Conservation (phyloP, 2,888 invertebrate genomes). For the Cataglyphis livida region DNA sequence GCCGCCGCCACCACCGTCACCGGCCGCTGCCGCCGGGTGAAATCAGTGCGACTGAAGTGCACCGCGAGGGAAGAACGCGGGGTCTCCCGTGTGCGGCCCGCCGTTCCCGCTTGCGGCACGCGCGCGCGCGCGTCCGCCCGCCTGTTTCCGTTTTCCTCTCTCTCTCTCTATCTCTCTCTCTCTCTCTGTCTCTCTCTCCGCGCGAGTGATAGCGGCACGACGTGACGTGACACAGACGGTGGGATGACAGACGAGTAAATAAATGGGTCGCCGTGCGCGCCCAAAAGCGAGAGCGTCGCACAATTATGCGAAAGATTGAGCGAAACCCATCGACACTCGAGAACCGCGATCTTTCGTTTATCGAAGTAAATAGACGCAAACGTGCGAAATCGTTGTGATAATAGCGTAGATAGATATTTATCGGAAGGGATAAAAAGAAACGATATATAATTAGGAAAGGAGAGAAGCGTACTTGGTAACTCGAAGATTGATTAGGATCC, state of each 20-base stretch:
- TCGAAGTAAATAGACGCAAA: background rate
- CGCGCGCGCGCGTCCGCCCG: constrained; percentile 55
- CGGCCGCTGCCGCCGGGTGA: constrained; percentile 30
- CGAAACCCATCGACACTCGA: constrained; percentile 6
- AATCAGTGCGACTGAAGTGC: constrained; percentile 74
- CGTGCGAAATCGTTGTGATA: constrained; percentile 36
- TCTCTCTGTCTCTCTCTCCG: constrained; percentile 37
- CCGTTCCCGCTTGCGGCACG: constrained; percentile 72
- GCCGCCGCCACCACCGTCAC: constrained; percentile 50
- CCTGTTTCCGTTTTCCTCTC: background rate
- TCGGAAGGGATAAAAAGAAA: background rate
- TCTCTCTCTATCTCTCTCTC: constrained; percentile 8
- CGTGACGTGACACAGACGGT: constrained; percentile 54
- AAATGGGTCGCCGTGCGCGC: constrained; percentile 66
- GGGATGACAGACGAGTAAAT: constrained; percentile 65
- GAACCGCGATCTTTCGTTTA: background rate
- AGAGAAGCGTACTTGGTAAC: background rate
- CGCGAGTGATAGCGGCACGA: constrained; percentile 1
- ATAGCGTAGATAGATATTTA: constrained; percentile 28
- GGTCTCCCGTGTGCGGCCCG: constrained; percentile 70
- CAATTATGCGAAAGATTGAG: constrained; percentile 18
- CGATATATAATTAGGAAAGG: background rate
- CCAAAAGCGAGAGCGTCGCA: background rate
- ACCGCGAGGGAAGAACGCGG: constrained; percentile 73
- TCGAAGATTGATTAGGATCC: background rate